Evolutionary conservation across 2,797 vertebrate species (phyloP).

Genomic region (Sciurus carolinensis): DNA sequence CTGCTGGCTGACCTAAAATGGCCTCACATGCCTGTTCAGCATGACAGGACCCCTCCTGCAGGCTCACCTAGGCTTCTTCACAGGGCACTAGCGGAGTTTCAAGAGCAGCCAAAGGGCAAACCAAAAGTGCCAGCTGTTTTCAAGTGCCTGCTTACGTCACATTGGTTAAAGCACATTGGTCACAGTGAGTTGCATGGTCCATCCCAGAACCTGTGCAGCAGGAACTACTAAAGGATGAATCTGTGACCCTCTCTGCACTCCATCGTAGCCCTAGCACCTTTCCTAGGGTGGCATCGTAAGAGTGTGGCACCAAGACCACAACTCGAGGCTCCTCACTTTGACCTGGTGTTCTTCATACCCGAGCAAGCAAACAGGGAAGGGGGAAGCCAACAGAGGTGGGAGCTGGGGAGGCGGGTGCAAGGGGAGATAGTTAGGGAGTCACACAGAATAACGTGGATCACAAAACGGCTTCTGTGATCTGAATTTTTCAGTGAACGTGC

Average conservation of each 20-base stretch:
- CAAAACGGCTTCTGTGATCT: background rate
- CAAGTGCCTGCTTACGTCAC: background rate
- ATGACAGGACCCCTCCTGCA: background rate
- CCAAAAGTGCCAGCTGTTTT: background rate
- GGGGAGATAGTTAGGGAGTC: background rate
- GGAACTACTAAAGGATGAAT: background rate
- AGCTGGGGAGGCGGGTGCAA: rapidly evolving
- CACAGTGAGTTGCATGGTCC: background rate
- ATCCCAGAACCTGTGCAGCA: background rate
- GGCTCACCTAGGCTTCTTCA: background rate
- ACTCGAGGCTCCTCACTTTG: too few relatives aligned
- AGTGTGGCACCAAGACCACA: background rate
- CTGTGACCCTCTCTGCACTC: background rate
- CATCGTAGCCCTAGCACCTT: background rate
- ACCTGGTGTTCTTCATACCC: background rate
- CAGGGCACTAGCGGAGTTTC: background rate
- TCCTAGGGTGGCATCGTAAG: background rate
- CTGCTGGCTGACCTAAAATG: background rate
- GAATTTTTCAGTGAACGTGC: background rate
- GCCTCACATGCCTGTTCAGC: background rate
- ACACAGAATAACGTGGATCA: background rate
- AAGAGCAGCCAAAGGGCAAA: background rate
- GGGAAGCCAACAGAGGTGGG: background rate
- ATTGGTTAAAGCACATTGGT: background rate
- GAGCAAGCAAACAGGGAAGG: background rate